These are phyloP conservation scores for Leiothrix lutea DNA, from an alignment of 2,113 vertebrate genomes.

Conservation along the genomic window DNA sequence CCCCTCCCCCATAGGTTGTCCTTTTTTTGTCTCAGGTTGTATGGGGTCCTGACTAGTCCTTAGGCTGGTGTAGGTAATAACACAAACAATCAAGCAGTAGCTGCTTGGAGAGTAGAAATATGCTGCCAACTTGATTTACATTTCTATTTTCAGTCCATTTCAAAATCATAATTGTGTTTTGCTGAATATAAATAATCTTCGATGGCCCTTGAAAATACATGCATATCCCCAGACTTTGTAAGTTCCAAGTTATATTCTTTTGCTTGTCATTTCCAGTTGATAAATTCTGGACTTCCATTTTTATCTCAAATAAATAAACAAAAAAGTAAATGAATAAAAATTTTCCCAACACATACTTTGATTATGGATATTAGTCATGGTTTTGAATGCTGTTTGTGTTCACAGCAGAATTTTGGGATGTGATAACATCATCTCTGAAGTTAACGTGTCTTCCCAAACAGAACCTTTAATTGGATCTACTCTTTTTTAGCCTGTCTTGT, in stretches of 20 bases:
- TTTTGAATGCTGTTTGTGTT: neutral
- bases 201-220: neutral
- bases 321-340: neutral
- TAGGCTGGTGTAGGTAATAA: neutral
- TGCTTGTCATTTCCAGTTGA: neutral
- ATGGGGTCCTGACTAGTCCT: neutral
- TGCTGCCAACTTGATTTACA: neutral
- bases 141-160: neutral
- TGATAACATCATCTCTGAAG: neutral
- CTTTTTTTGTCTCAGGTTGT: neutral
- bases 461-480: neutral
- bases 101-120: neutral
- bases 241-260: neutral
- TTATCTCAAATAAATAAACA: neutral
- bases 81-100: neutral
- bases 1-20: neutral
- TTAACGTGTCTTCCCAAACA: neutral
- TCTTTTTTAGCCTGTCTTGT: neutral
- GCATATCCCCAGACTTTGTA: neutral
- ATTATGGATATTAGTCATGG: constrained; percentile 8
- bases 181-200: neutral
- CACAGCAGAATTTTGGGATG: neutral
- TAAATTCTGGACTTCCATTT: neutral
- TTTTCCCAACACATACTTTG: neutral
- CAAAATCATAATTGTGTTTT: neutral